Evolutionary conservation across 2,888 invertebrate species (phyloP), one percentile per base, ranked within the genome.

Genomic region (Oxycera nigricornis): DNA sequence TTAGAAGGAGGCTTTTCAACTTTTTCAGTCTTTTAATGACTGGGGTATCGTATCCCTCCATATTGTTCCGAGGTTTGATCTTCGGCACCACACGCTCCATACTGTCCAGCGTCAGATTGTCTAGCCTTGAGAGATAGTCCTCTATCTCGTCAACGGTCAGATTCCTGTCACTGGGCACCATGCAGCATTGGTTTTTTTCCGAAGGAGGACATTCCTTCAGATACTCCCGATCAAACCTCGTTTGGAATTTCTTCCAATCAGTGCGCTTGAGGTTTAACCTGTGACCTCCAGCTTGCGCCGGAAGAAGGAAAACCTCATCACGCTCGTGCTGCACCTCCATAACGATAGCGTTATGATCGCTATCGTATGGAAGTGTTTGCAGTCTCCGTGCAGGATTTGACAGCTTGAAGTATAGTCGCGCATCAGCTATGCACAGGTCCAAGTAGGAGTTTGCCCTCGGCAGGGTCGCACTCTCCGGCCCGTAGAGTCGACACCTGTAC

Each of bases 101-200:
- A 2, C 57, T 35, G 2, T 11, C 17, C 14, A 24, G 22, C 14
- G 22, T 35, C 35, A 72, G 30, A 11, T 55, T 14, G 17, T 55
- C 55, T 31, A 72, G 17, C 2, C 57, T 52, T n/a, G 24, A 30
- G 20, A 72, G 17, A 35, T 57, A 35, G 11, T 20, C 9, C 31
- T 72, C 39, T 35, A 72, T 72, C 57, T 72, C 72, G 2, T 22
- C 9, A 31, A 57, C 35, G 3, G 3, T 39, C 3, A 72, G 31
- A 14, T 55, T 72, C 22, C 57, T 52, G 35, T 55, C 52, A n/a
- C 57, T 55, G 14, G 55, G 55, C 14, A 72, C 50, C 30, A 67
- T 46, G 1, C 28, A 28, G 1, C 31, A 14, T 28, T 14, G 4
- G 30, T 30, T 31, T n/a, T 11, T n/a, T 20, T 31, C 30, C 1